Base-by-base conservation (phyloP, 2,888 invertebrate species). In the Tricholauxania praeusta region DNA sequence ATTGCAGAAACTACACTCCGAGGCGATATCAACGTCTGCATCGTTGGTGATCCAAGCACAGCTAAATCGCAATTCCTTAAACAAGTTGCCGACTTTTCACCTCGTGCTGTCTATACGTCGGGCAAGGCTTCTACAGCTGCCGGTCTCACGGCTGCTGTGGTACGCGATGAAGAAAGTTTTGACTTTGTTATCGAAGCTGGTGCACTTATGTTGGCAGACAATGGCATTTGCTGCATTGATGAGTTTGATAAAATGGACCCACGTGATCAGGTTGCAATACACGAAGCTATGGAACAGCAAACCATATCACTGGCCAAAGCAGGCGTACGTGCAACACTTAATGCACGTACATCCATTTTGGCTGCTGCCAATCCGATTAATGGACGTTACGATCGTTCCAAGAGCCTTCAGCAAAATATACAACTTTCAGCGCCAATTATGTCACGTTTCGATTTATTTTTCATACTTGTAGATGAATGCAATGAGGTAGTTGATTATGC, bases 221-320 rank as follows among this genome's bases (percentile, higher is more conserved):
- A 98, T 85, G 97, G 98, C 7, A 95, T 99, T 63, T 99, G 99
- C 82, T 99, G 99, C 85, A 99, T 99, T 80, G 99, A 99, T 83
- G 99, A 99, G 89, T 99, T 99, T 88, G 99, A 99, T 87, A 99
- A 99, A 89, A 99, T 99, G 99, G 99, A 99, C 86, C 91, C 91
- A 0, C 91, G 92, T 64, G 99, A 99, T 90, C 99, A 99, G 87
- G 98, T 99, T 8, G 99, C 99, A 62, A 99, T 99, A 79, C 99
- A 99, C 89, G 99, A 99, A 89, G 99, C 99, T 5, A 99, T 99
- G 99, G 99, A 99, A 89, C 99, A 99, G 84, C 99, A 99, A 88
- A 99, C 99, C 0, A 99, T 99, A 80, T 98, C 98, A 0, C 91
- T 99, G 73, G 98, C 99, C 0, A 99, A 99, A 92, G 97, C 99